A percentile compares a stretch with the other conserved stretches of the same genome.
phyloP scores from a whole-genome alignment of 2,113 vertebrate species.

The Archocentrus centrarchus region DNA sequence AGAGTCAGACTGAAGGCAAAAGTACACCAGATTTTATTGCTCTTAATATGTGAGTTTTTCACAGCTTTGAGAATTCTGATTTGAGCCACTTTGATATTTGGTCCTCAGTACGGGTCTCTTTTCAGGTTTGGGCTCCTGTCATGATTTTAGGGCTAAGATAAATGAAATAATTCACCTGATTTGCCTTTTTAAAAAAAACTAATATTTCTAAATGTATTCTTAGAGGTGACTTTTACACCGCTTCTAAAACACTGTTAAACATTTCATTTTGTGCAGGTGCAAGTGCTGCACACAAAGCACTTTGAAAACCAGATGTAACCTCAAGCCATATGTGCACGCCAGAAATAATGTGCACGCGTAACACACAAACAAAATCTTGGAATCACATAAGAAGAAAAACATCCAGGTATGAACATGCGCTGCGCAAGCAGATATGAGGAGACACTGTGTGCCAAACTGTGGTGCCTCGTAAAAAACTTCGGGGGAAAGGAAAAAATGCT shows the following conservation, averaged over 20 bases:
- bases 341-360: neutral
- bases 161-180: constrained; percentile 7
- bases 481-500: neutral
- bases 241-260: constrained; percentile 23
- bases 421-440: constrained; percentile 24
- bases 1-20: neutral
- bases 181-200: neutral
- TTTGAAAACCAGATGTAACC: constrained; percentile 52
- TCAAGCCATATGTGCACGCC: neutral
- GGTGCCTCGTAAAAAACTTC: neutral
- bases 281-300: neutral
- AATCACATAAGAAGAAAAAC: neutral
- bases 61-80: neutral
- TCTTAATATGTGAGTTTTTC: fast-evolving
- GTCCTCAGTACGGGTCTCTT: neutral
- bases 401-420: neutral
- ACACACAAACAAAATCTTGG: constrained; percentile 5
- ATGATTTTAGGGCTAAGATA: neutral
- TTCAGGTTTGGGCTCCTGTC: constrained; percentile 34
- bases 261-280: constrained; percentile 5
- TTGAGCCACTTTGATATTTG: neutral
- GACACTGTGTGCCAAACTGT: constrained; percentile 9
- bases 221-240: constrained; percentile 52
- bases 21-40: neutral
- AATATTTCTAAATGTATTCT: constrained; percentile 12